Evolutionary conservation across 2,888 invertebrate species (phyloP).

Genomic region (Palloptera scutellata): DNA sequence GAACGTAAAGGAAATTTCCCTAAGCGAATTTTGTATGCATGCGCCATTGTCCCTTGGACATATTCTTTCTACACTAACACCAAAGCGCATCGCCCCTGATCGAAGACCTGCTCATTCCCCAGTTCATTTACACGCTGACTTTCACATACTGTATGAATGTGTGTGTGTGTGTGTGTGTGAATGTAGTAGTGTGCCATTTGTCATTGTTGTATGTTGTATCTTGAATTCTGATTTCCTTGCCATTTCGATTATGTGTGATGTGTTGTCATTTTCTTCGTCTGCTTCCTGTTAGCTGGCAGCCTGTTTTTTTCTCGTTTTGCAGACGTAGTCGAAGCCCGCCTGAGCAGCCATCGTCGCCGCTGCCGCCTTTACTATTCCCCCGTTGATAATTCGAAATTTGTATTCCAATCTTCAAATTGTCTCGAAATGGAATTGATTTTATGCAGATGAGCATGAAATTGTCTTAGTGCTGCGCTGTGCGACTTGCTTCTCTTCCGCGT

Average conservation of each 20-base stretch:
- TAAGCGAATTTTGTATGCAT: conserved; percentile 13
- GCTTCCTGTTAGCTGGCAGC: neutral
- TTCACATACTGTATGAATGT: neutral
- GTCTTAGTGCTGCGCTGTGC: conserved; percentile 54
- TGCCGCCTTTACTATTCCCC: conserved; percentile 46
- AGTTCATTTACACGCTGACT: too few species aligned
- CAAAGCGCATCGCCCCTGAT: too few species aligned
- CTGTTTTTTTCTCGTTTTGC: conserved; percentile 9
- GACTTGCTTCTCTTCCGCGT: neutral
- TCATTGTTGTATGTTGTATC: neutral
- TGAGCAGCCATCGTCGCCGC: neutral
- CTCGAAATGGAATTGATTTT: conserved; percentile 65
- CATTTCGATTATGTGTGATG: neutral
- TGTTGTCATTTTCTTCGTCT: neutral
- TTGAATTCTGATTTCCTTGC: conserved; percentile 3
- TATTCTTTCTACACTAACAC: too few species aligned
- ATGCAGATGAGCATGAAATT: conserved; percentile 65
- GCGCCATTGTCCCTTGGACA: too few species aligned
- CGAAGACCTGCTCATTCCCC: too few species aligned
- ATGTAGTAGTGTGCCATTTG: neutral
- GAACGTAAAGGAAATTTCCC: conserved; percentile 13
- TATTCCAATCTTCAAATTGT: conserved; percentile 65
- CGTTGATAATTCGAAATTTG: conserved; percentile 63
- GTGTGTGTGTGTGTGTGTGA: neutral
- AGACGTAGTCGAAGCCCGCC: conserved; percentile 6